Percentiles rank a stretch among this genome's conserved stretches.
phyloP scores from a whole-genome alignment of 2,113 vertebrate genomes.

The Hiodon tergisus region DNA sequence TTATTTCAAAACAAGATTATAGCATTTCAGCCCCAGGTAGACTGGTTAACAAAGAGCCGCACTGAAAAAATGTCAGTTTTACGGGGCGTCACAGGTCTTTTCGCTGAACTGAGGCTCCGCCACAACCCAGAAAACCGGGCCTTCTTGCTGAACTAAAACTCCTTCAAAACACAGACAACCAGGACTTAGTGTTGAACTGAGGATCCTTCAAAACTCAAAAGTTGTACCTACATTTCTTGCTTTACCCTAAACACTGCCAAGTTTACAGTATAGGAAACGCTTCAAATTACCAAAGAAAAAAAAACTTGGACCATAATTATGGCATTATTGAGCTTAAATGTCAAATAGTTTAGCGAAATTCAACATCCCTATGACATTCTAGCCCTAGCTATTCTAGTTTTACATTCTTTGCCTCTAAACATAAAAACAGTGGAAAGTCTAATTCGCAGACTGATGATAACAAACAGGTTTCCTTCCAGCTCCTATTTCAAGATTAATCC shows the following conservation, averaged over 20 bases:
- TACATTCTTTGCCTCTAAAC: background rate
- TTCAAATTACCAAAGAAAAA: background rate
- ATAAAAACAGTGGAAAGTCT: background rate
- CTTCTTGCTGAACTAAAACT: conserved; percentile 18
- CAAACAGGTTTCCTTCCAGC: too few relatives aligned
- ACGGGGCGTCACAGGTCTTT: too few relatives aligned
- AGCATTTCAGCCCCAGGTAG: too few relatives aligned
- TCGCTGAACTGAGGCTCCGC: too few relatives aligned
- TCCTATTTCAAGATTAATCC: background rate
- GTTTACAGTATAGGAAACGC: conserved; percentile 9
- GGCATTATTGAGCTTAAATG: background rate
- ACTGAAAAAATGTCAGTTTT: too few relatives aligned
- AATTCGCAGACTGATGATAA: too few relatives aligned
- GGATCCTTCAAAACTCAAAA: conserved; percentile 23
- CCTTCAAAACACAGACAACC: background rate
- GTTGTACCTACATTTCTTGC: background rate
- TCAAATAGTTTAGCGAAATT: background rate
- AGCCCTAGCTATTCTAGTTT: background rate
- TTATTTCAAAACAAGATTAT: too few relatives aligned
- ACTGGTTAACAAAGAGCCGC: too few relatives aligned
- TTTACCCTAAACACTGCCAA: background rate
- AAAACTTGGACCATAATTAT: background rate
- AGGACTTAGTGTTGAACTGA: too few relatives aligned
- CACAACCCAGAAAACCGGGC: too few relatives aligned
- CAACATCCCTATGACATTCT: background rate